Evolutionary conservation across 2,113 vertebrate genomes (phyloP).

Genomic region (Apodemus speciosus): DNA sequence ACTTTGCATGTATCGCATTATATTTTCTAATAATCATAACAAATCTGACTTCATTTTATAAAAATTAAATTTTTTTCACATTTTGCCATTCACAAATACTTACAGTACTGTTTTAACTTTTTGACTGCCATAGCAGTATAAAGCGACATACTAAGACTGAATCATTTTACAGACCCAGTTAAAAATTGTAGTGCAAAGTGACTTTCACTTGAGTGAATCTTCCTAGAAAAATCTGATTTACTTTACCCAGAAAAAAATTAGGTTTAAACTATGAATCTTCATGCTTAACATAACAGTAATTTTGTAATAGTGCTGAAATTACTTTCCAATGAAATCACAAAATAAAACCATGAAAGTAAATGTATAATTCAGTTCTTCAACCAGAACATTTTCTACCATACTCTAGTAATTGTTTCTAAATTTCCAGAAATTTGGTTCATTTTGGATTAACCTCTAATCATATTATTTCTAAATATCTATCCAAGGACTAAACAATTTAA

Average conservation of each 20-base stretch:
- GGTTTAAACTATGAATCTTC: background rate
- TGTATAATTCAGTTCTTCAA: background rate
- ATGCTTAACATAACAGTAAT: background rate
- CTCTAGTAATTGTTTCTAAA: background rate
- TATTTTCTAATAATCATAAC: background rate
- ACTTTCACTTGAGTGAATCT: conserved; percentile 19
- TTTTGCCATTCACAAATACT: background rate
- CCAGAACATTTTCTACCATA: background rate
- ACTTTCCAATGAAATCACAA: conserved; percentile 31
- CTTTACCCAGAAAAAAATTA: conserved; percentile 37
- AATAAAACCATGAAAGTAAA: conserved; percentile 52
- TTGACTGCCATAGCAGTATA: background rate
- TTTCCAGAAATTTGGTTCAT: conserved; percentile 10
- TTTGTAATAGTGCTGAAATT: background rate
- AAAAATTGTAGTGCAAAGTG: background rate
- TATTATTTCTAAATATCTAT: conserved; percentile 5
- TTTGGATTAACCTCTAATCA: conserved; percentile 27
- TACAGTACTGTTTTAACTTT: conserved; percentile 7
- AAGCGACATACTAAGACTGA: background rate
- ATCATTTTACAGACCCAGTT: conserved; percentile 35
- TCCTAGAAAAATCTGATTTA: background rate
- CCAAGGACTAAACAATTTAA: conserved; percentile 28
- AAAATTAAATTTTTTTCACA: conserved; percentile 22
- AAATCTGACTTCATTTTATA: conserved; percentile 10
- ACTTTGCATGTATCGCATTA: background rate